These are phyloP conservation scores for Drosophila quadrilineata DNA, from an alignment of 1,140 invertebrate species.

Conservation along the genomic window DNA sequence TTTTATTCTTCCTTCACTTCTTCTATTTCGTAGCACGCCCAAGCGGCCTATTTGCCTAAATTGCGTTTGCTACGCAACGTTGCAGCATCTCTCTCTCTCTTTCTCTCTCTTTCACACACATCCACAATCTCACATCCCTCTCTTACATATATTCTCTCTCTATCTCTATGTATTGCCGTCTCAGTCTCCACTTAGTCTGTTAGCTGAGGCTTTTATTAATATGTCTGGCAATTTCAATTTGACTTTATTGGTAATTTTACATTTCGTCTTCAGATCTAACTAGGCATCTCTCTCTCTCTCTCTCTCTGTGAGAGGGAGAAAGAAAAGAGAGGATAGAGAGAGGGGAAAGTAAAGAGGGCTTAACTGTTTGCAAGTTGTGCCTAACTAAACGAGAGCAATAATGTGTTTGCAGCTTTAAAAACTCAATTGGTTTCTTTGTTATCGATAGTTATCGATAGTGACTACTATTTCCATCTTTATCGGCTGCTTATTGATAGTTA, in stretches of 20 bases:
- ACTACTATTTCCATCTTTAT: neutral
- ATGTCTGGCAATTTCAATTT: slow-evolving; percentile 80
- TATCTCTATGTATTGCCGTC: no score
- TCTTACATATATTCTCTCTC: neutral
- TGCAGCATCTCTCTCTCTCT: neutral
- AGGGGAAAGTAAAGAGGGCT: no score
- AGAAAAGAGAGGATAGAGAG: no score
- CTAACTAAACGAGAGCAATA: neutral
- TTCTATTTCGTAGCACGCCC: slow-evolving; percentile 54
- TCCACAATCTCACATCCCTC: neutral
- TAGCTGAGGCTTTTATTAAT: slow-evolving; percentile 65
- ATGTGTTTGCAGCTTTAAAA: slow-evolving; percentile 18
- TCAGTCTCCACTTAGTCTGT: no score
- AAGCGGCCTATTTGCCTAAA: slow-evolving; percentile 49
- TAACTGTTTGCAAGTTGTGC: no score
- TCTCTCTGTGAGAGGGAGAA: no score
- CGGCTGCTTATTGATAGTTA: neutral
- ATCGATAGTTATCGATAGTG: slow-evolving; percentile 11
- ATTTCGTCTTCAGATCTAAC: slow-evolving; percentile 40
- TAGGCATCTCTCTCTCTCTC: neutral
- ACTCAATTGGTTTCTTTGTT: no score
- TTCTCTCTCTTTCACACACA: neutral
- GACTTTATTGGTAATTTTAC: slow-evolving; percentile 79
- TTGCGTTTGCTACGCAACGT: slow-evolving; percentile 48
- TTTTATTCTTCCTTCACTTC: slow-evolving; percentile 1